A percentile compares a stretch with the other conserved stretches of the same genome.
Conservation (phyloP, 2,797 vertebrate species). For the Sebastes steindachneri region DNA sequence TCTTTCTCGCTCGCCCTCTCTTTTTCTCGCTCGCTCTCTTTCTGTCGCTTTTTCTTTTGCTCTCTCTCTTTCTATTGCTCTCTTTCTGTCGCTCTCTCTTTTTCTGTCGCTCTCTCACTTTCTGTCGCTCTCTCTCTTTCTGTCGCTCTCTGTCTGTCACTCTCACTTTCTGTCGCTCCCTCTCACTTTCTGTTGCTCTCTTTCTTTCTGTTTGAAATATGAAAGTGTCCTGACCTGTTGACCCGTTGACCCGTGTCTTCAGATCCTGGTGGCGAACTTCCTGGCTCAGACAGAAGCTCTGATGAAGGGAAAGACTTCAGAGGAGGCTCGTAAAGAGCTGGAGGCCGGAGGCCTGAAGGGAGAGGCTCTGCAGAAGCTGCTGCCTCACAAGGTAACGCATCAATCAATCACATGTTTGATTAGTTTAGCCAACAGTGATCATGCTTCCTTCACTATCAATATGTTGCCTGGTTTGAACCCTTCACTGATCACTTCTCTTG, state of each 20-base stretch:
- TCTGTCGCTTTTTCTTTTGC: too few relatives aligned
- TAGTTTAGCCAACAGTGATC: background rate
- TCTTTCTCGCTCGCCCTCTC: too few relatives aligned
- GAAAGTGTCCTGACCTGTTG: too few relatives aligned
- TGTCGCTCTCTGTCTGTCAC: background rate
- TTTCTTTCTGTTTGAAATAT: background rate
- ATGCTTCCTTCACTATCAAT: too few relatives aligned
- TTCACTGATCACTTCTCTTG: too few relatives aligned
- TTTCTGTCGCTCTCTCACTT: too few relatives aligned
- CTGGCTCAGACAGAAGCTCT: constrained; percentile 96
- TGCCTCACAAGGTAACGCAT: constrained; percentile 91
- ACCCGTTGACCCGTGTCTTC: background rate
- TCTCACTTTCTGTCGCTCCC: too few relatives aligned
- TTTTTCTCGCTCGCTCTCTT: background rate
- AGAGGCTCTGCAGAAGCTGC: constrained; percentile 87
- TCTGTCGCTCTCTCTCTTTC: too few relatives aligned
- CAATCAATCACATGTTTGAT: background rate
- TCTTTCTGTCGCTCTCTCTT: too few relatives aligned
- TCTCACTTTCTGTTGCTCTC: too few relatives aligned
- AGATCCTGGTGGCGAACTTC: constrained; percentile 96
- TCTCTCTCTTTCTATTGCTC: too few relatives aligned
- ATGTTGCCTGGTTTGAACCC: too few relatives aligned
- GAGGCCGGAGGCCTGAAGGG: constrained; percentile 85
- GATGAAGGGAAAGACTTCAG: constrained; percentile 92
- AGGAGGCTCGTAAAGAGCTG: constrained; percentile 90